Conservation (phyloP, 2,888 invertebrate genomes). For the Furcula furcula region DNA sequence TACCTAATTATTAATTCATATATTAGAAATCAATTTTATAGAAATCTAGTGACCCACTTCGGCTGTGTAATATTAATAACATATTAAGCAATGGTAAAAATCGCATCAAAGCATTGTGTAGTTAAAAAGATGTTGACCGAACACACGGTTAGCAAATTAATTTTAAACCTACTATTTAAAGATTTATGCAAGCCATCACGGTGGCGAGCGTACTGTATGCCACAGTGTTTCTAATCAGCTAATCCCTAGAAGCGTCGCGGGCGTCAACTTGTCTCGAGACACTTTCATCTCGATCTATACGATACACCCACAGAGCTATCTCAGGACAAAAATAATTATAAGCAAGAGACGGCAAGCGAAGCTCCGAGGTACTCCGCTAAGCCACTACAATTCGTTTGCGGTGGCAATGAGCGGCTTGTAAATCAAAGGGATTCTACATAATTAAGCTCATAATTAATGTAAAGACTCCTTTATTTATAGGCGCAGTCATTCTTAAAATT, state of each 20-base stretch:
- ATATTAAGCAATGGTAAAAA: too few species aligned
- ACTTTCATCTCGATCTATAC: constrained; percentile 71
- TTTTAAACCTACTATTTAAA: too few species aligned
- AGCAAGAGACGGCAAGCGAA: constrained; percentile 56
- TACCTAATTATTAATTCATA: too few species aligned
- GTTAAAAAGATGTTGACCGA: too few species aligned
- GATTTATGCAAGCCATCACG: not conserved
- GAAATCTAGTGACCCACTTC: too few species aligned
- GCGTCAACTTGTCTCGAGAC: constrained; percentile 68
- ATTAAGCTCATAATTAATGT: constrained; percentile 81
- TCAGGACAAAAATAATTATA: constrained; percentile 77
- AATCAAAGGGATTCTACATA: constrained; percentile 81
- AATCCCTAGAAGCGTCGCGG: constrained; percentile 66
- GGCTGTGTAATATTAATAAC: too few species aligned
- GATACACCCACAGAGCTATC: constrained; percentile 44
- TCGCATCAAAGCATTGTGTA: too few species aligned
- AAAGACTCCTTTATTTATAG: constrained; percentile 78
- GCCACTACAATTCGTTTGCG: constrained; percentile 79
- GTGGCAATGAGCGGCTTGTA: constrained; percentile 77
- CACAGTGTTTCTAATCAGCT: constrained; percentile 31
- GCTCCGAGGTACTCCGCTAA: constrained; percentile 70
- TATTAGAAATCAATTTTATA: too few species aligned
- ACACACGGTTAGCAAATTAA: too few species aligned
- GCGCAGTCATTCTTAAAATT: constrained; percentile 76
- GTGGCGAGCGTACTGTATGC: not conserved